Evolutionary conservation across 2,888 invertebrate genomes (phyloP).

Genomic region (Campopleginae sp.): DNA sequence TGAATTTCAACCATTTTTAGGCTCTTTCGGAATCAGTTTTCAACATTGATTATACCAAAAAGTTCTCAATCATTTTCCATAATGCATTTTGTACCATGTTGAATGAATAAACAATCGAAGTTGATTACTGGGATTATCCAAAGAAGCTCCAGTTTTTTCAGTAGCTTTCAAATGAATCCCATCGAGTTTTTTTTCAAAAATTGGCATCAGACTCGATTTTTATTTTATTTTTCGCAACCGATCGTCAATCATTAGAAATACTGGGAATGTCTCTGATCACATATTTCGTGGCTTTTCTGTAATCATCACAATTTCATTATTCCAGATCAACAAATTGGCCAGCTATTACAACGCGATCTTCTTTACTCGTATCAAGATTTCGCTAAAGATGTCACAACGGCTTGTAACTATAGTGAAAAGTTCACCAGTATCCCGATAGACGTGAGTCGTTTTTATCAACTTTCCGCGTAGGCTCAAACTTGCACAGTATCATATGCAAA

Average conservation of each 20-base stretch:
- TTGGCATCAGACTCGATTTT: too few species aligned
- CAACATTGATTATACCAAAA: too few species aligned
- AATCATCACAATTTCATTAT: conserved; percentile 58
- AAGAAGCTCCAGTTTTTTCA: too few species aligned
- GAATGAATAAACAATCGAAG: not conserved
- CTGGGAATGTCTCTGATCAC: too few species aligned
- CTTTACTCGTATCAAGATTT: conserved; percentile 90
- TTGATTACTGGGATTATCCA: too few species aligned
- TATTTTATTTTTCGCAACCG: too few species aligned
- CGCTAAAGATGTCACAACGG: conserved; percentile 87
- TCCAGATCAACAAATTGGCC: conserved; percentile 95
- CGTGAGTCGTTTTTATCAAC: conserved; percentile 83
- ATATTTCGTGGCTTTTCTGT: too few species aligned
- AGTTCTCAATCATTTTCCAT: not conserved
- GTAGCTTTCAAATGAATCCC: too few species aligned
- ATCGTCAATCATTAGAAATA: too few species aligned
- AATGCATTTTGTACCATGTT: not conserved
- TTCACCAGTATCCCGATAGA: conserved; percentile 87
- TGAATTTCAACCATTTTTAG: not conserved
- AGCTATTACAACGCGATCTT: conserved; percentile 90
- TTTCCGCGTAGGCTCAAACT: too few species aligned
- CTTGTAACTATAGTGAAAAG: conserved; percentile 88
- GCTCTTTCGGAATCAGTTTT: not conserved
- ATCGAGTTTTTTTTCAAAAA: too few species aligned
- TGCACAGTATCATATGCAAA: too few species aligned